Conservation (phyloP, 2,888 invertebrate species). For the Microchrysa polita region DNA sequence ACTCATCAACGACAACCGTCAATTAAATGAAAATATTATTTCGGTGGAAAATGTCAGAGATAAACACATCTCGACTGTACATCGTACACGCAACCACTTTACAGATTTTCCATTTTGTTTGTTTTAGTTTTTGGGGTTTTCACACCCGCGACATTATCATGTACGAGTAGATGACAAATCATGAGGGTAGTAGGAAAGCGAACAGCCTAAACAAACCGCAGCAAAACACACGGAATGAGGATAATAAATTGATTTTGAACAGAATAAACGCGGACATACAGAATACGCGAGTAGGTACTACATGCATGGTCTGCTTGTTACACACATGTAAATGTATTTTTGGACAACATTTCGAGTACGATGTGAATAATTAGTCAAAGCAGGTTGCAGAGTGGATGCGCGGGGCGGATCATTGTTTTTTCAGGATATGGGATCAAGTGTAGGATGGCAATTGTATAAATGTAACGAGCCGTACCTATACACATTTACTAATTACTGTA, state of each 20-base stretch:
- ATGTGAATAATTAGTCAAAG: conserved; percentile 28
- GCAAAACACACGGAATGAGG: conserved; percentile 13
- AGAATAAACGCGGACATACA: conserved; percentile 21
- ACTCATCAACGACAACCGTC: neutral
- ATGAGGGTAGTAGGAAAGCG: neutral
- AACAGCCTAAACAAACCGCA: conserved; percentile 19
- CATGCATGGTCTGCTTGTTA: too few relatives aligned
- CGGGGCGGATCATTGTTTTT: too few relatives aligned
- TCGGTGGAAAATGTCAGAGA: conserved; percentile 33
- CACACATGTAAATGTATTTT: conserved; percentile 25
- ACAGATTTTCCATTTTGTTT: conserved; percentile 16
- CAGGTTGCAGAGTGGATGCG: neutral
- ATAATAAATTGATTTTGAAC: conserved; percentile 28
- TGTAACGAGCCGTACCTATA: too few relatives aligned
- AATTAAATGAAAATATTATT: conserved; percentile 34
- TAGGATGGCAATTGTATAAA: too few relatives aligned
- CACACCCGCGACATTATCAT: conserved; percentile 19
- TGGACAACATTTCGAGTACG: conserved; percentile 30
- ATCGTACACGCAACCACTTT: conserved; percentile 19
- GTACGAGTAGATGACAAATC: neutral
- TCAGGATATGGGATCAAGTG: too few relatives aligned
- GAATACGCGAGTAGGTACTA: too few relatives aligned
- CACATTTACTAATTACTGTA: too few relatives aligned
- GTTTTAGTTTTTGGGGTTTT: neutral
- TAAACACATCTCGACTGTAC: neutral